Evolutionary conservation across 2,888 invertebrate genomes (phyloP), one percentile per base, ranked within the genome.

Genomic region (Ectemnius continuus): DNA sequence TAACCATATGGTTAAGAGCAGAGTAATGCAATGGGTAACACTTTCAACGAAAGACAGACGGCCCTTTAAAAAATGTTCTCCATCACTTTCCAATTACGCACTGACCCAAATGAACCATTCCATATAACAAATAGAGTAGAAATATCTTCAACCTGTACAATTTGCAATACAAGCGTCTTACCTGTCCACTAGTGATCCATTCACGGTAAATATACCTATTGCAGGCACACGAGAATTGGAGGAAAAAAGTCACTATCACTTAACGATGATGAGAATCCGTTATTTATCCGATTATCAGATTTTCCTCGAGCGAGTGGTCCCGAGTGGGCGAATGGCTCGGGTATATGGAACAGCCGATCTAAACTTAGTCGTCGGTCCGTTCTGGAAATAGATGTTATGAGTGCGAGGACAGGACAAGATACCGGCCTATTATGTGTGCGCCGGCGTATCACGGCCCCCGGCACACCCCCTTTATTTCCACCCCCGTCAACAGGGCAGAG

Each of bases 321-420:
- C 84, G 84, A 85, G 88, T 87, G 85, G 86, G 87, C 87, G 87
- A 85, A 85, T 84, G 85, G 84, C 84, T 83, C 86, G 87, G 85
- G 87, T 90, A 91, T 90, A 91, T 91, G 90, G 90, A 90, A 89
- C 91, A 88, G 83, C 83, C 82, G 85, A 81, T 86, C 90, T 91
- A 91, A 90, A 89, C 85, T 90, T 91, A 90, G 89, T 84, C 83
- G 85, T 84, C 86, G 87, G 89, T 88, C 88, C 88, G 89, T 85
- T 90, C 91, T 90, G 90, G 88, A 91, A 91, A 91, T 91, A 91
- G 90, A 90, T 88, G 87, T 90, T 91, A 91, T 90, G 89, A 90
- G 89, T 90, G 89, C 89, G 91, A 91, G 90, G 90, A 90, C 90
- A 90, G 89, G 89, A 89, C 88, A 86, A 90, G 89, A 90, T 86